Evolutionary conservation across 2,113 vertebrate species (phyloP), one percentile per base, ranked within the genome.

Genomic region (Pygoscelis adeliae): DNA sequence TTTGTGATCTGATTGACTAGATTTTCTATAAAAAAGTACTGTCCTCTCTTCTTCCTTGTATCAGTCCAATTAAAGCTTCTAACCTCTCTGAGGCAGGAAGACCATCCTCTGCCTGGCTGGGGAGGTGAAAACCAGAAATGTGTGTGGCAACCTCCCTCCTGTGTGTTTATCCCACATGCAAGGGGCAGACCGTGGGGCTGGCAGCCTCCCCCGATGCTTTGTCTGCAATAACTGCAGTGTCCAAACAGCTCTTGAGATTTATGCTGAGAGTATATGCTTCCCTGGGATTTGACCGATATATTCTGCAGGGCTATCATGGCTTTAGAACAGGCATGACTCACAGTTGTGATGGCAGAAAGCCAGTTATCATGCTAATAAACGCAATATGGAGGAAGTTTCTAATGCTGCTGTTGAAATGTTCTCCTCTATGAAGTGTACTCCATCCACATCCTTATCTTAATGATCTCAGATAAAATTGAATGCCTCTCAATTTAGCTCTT

Each of bases 381-480:
- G 38, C 18, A 92, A 49, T 9, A 66, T 25, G 53, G 58, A 86
- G 17, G 55, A 88, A 89, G 55, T 18, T 83, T 74, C 77, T 74
- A 79, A 74, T 52, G 47, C n/a, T 55, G 52, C 85, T 87, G 27
- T 87, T 94, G 76, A 90, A 77, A 83, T 26, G 30, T 59, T 66
- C 49, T 90, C 44, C 36, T 91, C 65, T 63, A 2, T 87, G 52
- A 90, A 92, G 93, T 77, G 58, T 71, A 52, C 85, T 96, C 67
- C 32, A 95, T 61, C 49, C 55, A 58, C 47, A 47, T 70, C 44
- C 83, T 91, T 84, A 90, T 84, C 84, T 97, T 90, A 90, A 77
- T 86, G 88, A 95, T 72, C 67, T 89, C 90, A 78, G 82, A 71
- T 50, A 89, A 93, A 90, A 94, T 36, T 32, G 61, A 94, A 95